These are phyloP conservation scores for Oxygymnocypris stewartii DNA, from an alignment of 2,113 vertebrate species.

Conservation along the genomic window DNA sequence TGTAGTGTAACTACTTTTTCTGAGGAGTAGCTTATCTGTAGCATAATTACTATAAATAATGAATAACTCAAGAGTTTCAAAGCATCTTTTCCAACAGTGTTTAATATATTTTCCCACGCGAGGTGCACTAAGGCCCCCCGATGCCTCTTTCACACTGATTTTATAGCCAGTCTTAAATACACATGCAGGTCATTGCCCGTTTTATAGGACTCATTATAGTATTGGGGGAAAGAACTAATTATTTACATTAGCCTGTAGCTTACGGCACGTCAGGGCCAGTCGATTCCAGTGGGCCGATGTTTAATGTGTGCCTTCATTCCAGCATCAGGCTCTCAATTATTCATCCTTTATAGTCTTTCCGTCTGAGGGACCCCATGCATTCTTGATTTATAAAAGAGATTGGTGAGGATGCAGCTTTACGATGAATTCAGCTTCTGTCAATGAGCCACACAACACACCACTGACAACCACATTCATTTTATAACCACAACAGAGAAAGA, in stretches of 20 bases:
- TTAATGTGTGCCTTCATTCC: conserved; percentile 70
- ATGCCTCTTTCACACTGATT: background rate
- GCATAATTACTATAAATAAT: background rate
- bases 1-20: background rate
- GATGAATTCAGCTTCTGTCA: conserved; percentile 61
- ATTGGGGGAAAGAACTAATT: conserved; percentile 58
- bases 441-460: conserved; percentile 61
- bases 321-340: conserved; percentile 77
- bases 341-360: conserved; percentile 68
- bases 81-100: background rate
- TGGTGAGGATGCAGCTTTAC: conserved; percentile 67
- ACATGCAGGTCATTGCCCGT: conserved; percentile 21
- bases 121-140: background rate
- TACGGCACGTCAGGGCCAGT: conserved; percentile 25
- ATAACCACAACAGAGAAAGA: background rate
- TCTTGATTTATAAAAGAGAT: conserved; percentile 72
- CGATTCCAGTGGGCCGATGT: conserved; percentile 56
- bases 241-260: conserved; percentile 46
- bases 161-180: conserved; percentile 40
- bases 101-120: background rate
- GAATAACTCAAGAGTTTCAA: conserved; percentile 21
- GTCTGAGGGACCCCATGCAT: conserved; percentile 68
- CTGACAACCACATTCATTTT: conserved; percentile 74
- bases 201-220: conserved; percentile 39
- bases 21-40: background rate